phyloP scores from a whole-genome alignment of 2,888 invertebrate genomes.

The Cryptocheilus praepositus region DNA sequence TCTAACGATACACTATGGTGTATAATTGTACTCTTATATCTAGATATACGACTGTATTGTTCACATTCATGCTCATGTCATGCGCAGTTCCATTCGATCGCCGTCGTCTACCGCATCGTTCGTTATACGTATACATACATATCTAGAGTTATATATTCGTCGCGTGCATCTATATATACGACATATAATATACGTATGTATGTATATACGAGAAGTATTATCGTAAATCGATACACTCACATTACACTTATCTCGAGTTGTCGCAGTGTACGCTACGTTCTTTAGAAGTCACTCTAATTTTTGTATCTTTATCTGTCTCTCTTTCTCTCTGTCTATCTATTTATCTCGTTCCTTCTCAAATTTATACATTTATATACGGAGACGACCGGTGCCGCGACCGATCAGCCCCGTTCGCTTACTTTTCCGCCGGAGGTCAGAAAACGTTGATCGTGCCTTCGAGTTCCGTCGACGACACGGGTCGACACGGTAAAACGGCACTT shows the following conservation, averaged over 20 bases:
- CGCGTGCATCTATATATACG: too few relatives aligned
- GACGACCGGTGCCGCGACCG: too few relatives aligned
- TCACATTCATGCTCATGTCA: conserved; percentile 35
- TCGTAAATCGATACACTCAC: conserved; percentile 21
- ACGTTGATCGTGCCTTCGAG: background rate
- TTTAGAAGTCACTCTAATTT: background rate
- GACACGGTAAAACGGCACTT: background rate
- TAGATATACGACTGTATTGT: conserved; percentile 2
- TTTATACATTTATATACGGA: too few relatives aligned
- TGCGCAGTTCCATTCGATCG: conserved; percentile 26
- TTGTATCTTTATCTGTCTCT: conserved; percentile 13
- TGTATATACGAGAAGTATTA: too few relatives aligned
- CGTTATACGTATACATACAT: conserved; percentile 8
- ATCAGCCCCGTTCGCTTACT: too few relatives aligned
- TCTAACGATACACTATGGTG: conserved; percentile 36
- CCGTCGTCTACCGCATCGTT: conserved; percentile 1
- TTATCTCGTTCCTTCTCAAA: too few relatives aligned
- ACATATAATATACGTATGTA: too few relatives aligned
- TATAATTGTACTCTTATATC: conserved; percentile 21
- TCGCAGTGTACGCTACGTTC: conserved; percentile 6
- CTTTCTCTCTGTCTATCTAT: conserved; percentile 1
- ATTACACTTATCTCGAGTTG: background rate
- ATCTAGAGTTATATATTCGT: too few relatives aligned
- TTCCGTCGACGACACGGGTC: background rate
- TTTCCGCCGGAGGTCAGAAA: background rate